Percentiles rank a stretch among this genome's conserved stretches.
phyloP scores from a whole-genome alignment of 2,888 invertebrate genomes.

The Chironomus riparius region DNA sequence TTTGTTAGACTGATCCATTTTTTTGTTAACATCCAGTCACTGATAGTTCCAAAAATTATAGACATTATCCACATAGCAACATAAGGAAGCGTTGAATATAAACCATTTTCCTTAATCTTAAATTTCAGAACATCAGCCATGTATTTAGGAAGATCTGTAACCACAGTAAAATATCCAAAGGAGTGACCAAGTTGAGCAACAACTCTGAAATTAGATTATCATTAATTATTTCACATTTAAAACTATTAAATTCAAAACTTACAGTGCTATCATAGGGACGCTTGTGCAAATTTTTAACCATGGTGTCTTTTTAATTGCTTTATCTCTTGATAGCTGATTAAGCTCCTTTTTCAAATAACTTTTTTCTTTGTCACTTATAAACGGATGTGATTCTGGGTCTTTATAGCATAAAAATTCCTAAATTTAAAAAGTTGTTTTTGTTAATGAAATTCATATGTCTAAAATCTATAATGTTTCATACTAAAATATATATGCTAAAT shows the following conservation, averaged over 20 bases:
- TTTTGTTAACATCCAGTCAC: slow-evolving; percentile 51
- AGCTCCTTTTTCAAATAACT: slow-evolving; percentile 52
- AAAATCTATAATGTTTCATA: too few relatives aligned
- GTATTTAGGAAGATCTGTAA: slow-evolving; percentile 47
- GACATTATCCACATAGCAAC: slow-evolving; percentile 46
- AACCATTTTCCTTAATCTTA: slow-evolving; percentile 45
- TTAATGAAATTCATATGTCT: too few relatives aligned
- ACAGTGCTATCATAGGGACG: slow-evolving; percentile 54
- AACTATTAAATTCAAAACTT: slow-evolving; percentile 36
- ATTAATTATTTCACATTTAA: too few relatives aligned
- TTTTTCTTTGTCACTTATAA: slow-evolving; percentile 54
- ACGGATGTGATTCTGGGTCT: slow-evolving; percentile 57
- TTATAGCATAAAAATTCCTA: slow-evolving; percentile 49
- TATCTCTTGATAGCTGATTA: slow-evolving; percentile 41
- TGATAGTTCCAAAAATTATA: slow-evolving; percentile 48
- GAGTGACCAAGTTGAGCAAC: slow-evolving; percentile 50
- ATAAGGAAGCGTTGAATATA: slow-evolving; percentile 46
- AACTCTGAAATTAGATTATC: slow-evolving; percentile 14
- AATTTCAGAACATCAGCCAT: slow-evolving; percentile 46
- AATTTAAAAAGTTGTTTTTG: slow-evolving; percentile 30
- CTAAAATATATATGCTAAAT: background rate
- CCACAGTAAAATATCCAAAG: slow-evolving; percentile 49
- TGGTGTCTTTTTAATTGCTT: slow-evolving; percentile 48
- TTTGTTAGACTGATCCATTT: slow-evolving; percentile 46
- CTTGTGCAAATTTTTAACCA: slow-evolving; percentile 56